Evolutionary conservation across 2,888 invertebrate species (phyloP).

Genomic region (Hirtodrosophila histrioides): DNA sequence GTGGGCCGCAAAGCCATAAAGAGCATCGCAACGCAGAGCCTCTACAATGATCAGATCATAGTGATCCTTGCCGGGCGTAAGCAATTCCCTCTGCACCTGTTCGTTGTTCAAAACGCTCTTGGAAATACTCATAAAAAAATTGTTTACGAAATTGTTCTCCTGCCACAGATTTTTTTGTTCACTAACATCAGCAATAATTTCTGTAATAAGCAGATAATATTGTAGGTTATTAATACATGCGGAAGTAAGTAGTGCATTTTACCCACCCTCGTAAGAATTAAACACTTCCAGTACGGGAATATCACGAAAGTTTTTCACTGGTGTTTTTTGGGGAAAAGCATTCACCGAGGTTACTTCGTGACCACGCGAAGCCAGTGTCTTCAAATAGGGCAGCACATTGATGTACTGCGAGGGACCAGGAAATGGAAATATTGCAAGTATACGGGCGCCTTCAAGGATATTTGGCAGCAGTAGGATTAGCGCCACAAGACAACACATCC

Average conservation of each 20-base stretch:
- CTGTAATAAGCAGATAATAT: constrained; percentile 27
- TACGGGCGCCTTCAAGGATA: constrained; percentile 56
- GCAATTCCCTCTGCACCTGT: constrained; percentile 61
- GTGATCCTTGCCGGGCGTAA: constrained; percentile 70
- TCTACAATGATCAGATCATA: constrained; percentile 82
- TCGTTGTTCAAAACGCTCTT: constrained; percentile 43
- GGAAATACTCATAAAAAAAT: constrained; percentile 38
- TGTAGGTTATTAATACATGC: not conserved
- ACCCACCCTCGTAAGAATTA: constrained; percentile 54
- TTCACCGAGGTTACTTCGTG: constrained; percentile 83
- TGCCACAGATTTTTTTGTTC: constrained; percentile 40
- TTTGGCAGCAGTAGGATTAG: constrained; percentile 27
- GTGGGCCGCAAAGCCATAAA: constrained; percentile 77
- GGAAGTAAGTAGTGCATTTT: no score
- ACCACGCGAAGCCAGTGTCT: constrained; percentile 80
- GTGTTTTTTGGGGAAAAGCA: constrained; percentile 77
- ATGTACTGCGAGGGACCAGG: constrained; percentile 81
- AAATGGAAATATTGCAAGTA: constrained; percentile 73
- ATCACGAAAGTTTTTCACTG: constrained; percentile 77
- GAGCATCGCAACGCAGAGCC: constrained; percentile 78
- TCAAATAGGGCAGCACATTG: constrained; percentile 74
- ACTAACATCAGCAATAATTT: constrained; percentile 29
- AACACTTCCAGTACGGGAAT: constrained; percentile 55
- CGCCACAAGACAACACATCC: constrained; percentile 16
- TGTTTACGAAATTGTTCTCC: constrained; percentile 44